Evolutionary conservation across 2,888 invertebrate genomes (phyloP).

Genomic region (Nomada hirtipes): DNA sequence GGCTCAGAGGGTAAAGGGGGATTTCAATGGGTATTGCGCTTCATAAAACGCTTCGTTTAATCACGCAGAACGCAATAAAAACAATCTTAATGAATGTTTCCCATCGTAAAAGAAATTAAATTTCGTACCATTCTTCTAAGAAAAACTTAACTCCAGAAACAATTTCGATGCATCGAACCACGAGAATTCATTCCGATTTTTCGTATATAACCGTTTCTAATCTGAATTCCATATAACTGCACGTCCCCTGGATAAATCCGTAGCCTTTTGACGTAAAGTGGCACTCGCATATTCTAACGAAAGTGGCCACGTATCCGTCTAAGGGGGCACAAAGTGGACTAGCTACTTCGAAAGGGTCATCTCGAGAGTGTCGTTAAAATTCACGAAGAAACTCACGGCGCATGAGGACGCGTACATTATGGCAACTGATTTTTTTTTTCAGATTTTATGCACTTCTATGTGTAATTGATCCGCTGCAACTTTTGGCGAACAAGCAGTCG

Average conservation of each 20-base stretch:
- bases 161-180: no score
- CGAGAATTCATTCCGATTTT: no score
- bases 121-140: no score
- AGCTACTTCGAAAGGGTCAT: slow-evolving; percentile 30
- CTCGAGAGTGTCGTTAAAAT: slow-evolving; percentile 34
- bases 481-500: not conserved
- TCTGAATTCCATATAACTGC: not conserved
- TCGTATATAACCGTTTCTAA: no score
- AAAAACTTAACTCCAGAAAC: no score
- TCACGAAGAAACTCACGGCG: slow-evolving; percentile 20
- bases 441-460: not conserved
- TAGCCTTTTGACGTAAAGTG: slow-evolving; percentile 2
- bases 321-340: slow-evolving; percentile 19
- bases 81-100: no score
- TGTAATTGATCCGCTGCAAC: slow-evolving; percentile 1
- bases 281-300: not conserved
- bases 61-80: no score
- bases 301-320: not conserved
- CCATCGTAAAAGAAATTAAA: no score
- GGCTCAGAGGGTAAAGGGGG: no score
- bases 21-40: no score
- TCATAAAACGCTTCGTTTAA: no score
- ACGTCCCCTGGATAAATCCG: slow-evolving; percentile 1
- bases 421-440: not conserved
- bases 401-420: slow-evolving; percentile 6